A percentile compares a stretch with the other conserved stretches of the same genome.
Evolutionary conservation across 2,888 invertebrate genomes (phyloP).

Genomic region (Nipponacmea schrenckii): DNA sequence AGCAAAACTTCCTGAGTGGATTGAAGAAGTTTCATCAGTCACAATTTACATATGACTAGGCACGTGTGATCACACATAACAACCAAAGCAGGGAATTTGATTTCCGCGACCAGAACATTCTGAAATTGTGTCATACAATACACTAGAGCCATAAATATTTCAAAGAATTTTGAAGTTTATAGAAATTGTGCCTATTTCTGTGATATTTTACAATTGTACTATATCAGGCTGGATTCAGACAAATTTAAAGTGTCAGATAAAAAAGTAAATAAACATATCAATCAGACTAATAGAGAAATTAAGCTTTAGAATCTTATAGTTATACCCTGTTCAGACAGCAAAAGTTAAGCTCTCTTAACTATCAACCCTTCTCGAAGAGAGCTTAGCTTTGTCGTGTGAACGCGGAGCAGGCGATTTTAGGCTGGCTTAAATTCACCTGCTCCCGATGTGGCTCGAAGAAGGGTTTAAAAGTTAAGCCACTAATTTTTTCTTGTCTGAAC

Average conservation of each 20-base stretch:
- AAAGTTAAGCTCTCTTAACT: no score
- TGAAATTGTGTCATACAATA: not conserved
- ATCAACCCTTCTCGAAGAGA: no score
- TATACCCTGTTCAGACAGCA: no score
- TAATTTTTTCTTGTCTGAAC: no score
- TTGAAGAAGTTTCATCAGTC: not conserved
- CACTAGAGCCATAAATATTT: not conserved
- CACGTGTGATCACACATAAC: constrained; percentile 1
- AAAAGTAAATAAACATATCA: not conserved
- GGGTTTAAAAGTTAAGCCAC: no score
- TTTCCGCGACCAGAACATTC: not conserved
- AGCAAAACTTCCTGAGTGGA: not conserved
- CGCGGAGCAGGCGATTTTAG: no score
- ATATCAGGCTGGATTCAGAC: not conserved
- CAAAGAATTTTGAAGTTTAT: not conserved
- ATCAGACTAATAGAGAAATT: not conserved
- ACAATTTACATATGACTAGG: not conserved
- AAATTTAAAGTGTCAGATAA: not conserved
- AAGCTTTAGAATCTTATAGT: not conserved
- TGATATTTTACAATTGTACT: not conserved
- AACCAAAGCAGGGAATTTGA: not conserved
- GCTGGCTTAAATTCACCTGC: no score
- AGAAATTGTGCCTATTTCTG: not conserved
- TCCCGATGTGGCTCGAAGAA: no score
- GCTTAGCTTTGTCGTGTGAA: no score